These are phyloP conservation scores for Chloebia gouldiae DNA, from an alignment of 2,113 vertebrate species.

Conservation along the genomic window DNA sequence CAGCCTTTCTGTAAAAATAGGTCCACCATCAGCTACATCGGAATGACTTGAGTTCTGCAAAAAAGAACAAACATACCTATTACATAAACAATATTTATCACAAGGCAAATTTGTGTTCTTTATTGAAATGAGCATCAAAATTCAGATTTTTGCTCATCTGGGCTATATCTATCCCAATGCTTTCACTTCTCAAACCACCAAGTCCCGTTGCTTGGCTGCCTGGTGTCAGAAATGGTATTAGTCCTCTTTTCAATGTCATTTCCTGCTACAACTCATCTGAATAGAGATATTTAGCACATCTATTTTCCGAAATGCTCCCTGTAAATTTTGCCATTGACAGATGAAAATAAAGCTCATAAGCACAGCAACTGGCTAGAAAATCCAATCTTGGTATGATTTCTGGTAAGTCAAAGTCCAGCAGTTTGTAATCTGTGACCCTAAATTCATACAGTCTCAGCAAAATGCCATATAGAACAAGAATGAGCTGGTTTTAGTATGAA, in stretches of 20 bases:
- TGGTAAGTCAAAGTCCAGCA: background rate
- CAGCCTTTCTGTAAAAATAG: slow-evolving; percentile 53
- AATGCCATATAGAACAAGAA: background rate
- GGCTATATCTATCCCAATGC: background rate
- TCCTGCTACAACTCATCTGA: background rate
- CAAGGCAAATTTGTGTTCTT: background rate
- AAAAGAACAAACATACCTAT: background rate
- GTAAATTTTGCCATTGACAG: background rate
- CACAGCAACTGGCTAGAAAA: background rate
- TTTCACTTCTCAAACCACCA: background rate
- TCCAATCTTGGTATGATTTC: background rate
- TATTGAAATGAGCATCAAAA: background rate
- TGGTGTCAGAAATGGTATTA: background rate
- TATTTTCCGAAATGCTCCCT: background rate
- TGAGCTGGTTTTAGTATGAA: background rate
- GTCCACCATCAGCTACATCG: slow-evolving; percentile 21
- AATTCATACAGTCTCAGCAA: background rate
- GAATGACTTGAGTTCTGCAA: slow-evolving; percentile 66
- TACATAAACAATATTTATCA: background rate
- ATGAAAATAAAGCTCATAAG: background rate
- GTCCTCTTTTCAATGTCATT: background rate
- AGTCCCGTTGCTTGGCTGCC: background rate
- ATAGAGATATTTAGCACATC: background rate
- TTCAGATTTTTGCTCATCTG: background rate
- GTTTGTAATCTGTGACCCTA: background rate